Percentiles rank a stretch among this genome's conserved stretches.
phyloP scores from a whole-genome alignment of 2,113 vertebrate species.

The Perca flavescens region DNA sequence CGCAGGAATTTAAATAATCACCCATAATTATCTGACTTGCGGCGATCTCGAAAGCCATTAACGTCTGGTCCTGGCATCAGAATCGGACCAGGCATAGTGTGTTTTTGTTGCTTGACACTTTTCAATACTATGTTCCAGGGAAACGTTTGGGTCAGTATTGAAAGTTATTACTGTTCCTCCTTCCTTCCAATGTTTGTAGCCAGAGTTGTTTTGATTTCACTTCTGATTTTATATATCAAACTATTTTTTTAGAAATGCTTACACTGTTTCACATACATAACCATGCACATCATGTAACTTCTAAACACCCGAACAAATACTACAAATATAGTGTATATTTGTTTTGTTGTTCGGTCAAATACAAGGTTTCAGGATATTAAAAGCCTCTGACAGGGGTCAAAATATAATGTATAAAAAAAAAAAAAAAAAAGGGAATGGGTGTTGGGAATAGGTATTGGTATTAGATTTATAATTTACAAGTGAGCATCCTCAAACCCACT shows the following conservation, averaged over 20 bases:
- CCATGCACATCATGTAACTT: not conserved
- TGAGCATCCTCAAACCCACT: not conserved
- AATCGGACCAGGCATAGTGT: not conserved
- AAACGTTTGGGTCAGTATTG: not conserved
- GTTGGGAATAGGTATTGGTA: not conserved
- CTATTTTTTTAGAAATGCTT: not conserved
- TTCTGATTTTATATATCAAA: not conserved
- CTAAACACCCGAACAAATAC: not conserved
- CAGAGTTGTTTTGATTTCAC: not conserved
- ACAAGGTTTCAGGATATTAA: not conserved
- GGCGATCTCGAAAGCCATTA: too few relatives aligned
- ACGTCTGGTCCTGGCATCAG: not conserved
- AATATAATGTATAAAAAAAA: not conserved
- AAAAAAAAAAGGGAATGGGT: not conserved
- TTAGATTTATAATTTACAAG: constrained; percentile 15
- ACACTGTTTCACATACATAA: not conserved
- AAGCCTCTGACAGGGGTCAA: not conserved
- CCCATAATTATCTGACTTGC: not conserved
- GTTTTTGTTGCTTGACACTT: not conserved
- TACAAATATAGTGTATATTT: not conserved
- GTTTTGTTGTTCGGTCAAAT: not conserved
- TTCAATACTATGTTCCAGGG: not conserved
- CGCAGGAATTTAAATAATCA: not conserved
- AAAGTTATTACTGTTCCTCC: not conserved
- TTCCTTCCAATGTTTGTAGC: not conserved